Evolutionary conservation across 2,113 vertebrate genomes (phyloP).

Genomic region (Grallaria varia): DNA sequence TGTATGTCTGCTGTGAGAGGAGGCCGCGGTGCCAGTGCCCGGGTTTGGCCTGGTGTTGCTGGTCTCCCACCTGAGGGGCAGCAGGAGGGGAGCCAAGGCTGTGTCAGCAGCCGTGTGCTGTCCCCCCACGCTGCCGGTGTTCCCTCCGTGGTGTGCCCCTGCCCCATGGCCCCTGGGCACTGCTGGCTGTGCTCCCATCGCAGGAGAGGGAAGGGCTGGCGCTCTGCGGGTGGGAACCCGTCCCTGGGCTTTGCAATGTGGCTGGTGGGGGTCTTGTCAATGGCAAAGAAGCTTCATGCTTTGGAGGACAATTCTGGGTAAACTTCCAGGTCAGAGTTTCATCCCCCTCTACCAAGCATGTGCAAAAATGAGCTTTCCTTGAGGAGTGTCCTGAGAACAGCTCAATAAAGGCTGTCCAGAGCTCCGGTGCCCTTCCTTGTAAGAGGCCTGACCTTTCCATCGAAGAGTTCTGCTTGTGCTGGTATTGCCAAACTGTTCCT

Average conservation of each 20-base stretch:
- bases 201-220: background rate
- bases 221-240: rapidly evolving
- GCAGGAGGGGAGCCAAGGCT: background rate
- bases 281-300: rapidly evolving
- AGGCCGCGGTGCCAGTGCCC: background rate
- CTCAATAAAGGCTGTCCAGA: background rate
- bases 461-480: background rate
- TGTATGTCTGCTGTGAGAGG: background rate
- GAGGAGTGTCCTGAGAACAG: background rate
- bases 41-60: background rate
- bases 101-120: background rate
- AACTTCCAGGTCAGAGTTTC: background rate
- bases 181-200: rapidly evolving
- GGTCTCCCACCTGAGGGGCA: rapidly evolving
- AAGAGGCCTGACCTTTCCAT: background rate
- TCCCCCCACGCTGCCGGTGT: background rate
- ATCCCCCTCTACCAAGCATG: rapidly evolving
- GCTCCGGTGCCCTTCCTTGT: background rate
- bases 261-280: background rate
- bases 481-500: background rate
- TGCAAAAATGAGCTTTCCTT: background rate
- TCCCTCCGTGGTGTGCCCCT: no score
- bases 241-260: background rate
- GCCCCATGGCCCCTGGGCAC: rapidly evolving
- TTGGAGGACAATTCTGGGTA: rapidly evolving